Conservation (phyloP, 2,888 invertebrate genomes). For the Julus scanicus region DNA sequence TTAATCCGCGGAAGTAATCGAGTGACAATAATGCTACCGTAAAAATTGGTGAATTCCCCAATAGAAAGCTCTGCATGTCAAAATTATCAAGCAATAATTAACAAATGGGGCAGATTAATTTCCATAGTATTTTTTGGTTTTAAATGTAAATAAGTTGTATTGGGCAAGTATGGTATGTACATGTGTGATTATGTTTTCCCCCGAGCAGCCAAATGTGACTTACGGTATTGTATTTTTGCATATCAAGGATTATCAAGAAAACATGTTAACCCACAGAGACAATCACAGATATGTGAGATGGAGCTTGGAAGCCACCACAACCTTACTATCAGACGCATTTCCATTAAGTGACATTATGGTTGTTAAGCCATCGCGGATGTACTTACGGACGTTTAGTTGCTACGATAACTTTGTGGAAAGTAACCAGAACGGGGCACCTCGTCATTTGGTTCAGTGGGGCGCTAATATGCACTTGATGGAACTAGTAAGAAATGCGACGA, state of each 20-base stretch:
- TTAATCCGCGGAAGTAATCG: too few relatives aligned
- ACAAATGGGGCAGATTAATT: too few relatives aligned
- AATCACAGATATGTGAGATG: conserved; percentile 80
- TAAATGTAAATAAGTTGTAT: too few relatives aligned
- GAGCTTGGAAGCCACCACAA: conserved; percentile 83
- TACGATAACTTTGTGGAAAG: conserved; percentile 89
- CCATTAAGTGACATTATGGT: conserved; percentile 78
- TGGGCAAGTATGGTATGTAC: too few relatives aligned
- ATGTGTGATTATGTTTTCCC: too few relatives aligned
- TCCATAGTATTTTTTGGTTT: too few relatives aligned
- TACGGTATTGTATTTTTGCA: conserved; percentile 57
- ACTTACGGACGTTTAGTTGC: conserved; percentile 84
- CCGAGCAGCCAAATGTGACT: too few relatives aligned
- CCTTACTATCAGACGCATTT: conserved; percentile 76
- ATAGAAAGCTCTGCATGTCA: too few relatives aligned
- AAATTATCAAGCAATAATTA: too few relatives aligned
- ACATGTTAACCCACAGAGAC: conserved; percentile 81
- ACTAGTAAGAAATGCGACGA: conserved; percentile 63
- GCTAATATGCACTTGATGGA: conserved; percentile 79
- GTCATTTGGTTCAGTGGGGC: conserved; percentile 78
- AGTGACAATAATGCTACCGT: too few relatives aligned
- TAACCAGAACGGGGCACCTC: conserved; percentile 81
- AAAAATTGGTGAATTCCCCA: too few relatives aligned
- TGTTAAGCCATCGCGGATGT: conserved; percentile 80
- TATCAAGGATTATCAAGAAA: conserved; percentile 82